Evolutionary conservation across 1,140 invertebrate genomes (phyloP).

Genomic region (Drosophila pseudoobscura): DNA sequence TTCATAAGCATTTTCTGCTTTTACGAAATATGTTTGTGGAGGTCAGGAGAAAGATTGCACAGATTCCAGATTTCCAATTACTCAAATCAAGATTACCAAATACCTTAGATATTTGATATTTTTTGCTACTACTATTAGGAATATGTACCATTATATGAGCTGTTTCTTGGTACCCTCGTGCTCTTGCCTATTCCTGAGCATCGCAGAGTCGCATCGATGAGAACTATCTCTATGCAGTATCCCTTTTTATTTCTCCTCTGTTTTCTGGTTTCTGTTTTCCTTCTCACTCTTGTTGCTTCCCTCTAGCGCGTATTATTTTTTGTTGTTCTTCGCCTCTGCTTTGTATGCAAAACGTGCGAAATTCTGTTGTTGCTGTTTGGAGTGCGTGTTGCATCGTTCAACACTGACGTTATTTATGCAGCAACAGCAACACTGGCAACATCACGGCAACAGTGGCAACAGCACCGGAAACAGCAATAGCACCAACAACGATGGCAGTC

Average conservation of each 20-base stretch:
- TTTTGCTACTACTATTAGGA: too few relatives aligned
- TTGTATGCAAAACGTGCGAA: conserved; percentile 72
- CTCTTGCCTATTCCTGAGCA: conserved; percentile 2
- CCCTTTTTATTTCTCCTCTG: conserved; percentile 11
- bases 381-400: conserved; percentile 57
- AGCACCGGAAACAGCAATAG: conserved; percentile 9
- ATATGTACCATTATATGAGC: too few relatives aligned
- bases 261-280: background rate
- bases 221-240: background rate
- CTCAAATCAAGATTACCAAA: too few relatives aligned
- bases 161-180: background rate
- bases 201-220: background rate
- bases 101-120: too few relatives aligned
- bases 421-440: conserved; percentile 15
- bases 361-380: conserved; percentile 37
- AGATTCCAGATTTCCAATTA: too few relatives aligned
- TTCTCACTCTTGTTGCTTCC: background rate
- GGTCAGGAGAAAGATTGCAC: too few relatives aligned
- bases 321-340: conserved; percentile 48
- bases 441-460: conserved; percentile 5
- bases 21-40: too few relatives aligned
- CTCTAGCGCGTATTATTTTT: background rate
- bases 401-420: conserved; percentile 70
- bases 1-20: too few relatives aligned
- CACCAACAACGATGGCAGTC: conserved; percentile 18